Evolutionary conservation across 2,888 invertebrate species (phyloP), one percentile per base, ranked within the genome.

Genomic region (Melieria crassipennis): DNA sequence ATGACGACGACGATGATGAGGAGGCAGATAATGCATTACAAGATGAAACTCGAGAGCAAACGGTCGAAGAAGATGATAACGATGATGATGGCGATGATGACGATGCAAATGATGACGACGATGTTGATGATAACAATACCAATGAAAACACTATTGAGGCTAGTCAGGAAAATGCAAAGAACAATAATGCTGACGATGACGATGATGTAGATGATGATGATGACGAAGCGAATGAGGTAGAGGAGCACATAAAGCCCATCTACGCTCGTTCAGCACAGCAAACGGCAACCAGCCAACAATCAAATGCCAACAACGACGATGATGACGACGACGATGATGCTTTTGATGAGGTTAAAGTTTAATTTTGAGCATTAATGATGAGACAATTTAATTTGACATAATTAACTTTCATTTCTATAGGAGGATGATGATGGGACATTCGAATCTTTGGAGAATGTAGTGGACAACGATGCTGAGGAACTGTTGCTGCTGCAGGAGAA

Each of bases 341-440:
- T 58, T 88, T 89, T 76, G 84, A 86, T 72, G 89, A 89, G 87
- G 89, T 89, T 69, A 52, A 2, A 5, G 3, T 10, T 47, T 60
- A 43, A 30, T 55, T 10, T 45, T 7, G 1, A 13, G 5, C 46
- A 50, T 16, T 5, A 57, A 16, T 43, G 9, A 55, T 42, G 56
- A n/a, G 7, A 16, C 5, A 0, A 4, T 9, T 55, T 48, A 6
- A 9, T 46, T 60, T 63, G 5, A 30, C 30, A 30, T 30, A 30
- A 30, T 30, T 30, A 30, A 30, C 2, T 30, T 30, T 2, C 30
- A 30, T 48, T n/a, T 60, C 57, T 65, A 45, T 48, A 81, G 77
- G 83, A 86, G 45, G 84, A 84, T 52, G 82, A 85, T 68, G 83
- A 82, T 77, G 84, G 86, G 4, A 79, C 80, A 61, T 82, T 86